Conservation (phyloP, 2,888 invertebrate species). For the Limenitis camilla region DNA sequence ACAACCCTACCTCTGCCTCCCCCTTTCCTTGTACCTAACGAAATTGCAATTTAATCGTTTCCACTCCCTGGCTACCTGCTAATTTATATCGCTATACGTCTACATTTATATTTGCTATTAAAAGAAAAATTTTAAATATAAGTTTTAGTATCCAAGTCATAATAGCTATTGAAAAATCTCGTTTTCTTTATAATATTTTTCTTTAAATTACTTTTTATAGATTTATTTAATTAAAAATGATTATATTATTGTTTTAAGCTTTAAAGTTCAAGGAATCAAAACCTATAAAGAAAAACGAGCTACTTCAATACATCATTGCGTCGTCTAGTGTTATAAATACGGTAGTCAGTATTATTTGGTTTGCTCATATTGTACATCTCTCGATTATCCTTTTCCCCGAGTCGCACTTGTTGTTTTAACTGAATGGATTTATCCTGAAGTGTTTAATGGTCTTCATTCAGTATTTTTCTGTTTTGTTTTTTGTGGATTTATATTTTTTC, state of each 20-base stretch:
- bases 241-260: no score
- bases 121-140: no score
- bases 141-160: no score
- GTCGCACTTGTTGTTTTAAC: conserved; percentile 12
- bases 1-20: conserved; percentile 26
- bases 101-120: no score
- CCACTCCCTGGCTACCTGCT: not conserved
- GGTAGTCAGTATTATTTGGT: not conserved
- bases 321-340: not conserved
- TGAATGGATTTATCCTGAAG: conserved; percentile 14
- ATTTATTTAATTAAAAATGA: no score
- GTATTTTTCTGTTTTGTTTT: conserved; percentile 21
- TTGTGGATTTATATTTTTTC: conserved; percentile 23
- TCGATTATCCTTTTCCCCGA: conserved; percentile 3
- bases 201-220: no score
- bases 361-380: not conserved
- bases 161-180: no score
- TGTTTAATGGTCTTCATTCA: conserved; percentile 18
- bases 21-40: not conserved
- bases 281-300: no score
- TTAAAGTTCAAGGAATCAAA: no score
- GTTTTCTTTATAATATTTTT: no score
- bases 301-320: not conserved
- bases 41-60: conserved; percentile 19
- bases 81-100: conserved; percentile 4